Percentiles rank a stretch among this genome's conserved stretches.
Conservation (phyloP, 2,113 vertebrate species). For the Hiodon tergisus region DNA sequence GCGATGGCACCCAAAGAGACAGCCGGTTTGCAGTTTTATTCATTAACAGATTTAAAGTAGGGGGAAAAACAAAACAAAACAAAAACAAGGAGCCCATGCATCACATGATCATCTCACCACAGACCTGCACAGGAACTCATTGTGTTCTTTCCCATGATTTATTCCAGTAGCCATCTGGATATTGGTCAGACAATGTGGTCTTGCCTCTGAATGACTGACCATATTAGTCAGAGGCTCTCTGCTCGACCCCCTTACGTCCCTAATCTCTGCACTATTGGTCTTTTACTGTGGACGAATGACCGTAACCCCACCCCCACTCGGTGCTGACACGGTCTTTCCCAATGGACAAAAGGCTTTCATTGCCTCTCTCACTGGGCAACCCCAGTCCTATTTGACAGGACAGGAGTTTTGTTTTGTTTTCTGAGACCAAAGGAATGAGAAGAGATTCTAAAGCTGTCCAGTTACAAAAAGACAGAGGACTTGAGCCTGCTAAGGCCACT, state of each 20-base stretch:
- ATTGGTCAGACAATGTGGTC: slow-evolving; percentile 56
- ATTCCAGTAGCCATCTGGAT: slow-evolving; percentile 68
- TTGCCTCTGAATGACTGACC: slow-evolving; percentile 50
- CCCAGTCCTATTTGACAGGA: slow-evolving; percentile 46
- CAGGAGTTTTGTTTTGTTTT: slow-evolving; percentile 58
- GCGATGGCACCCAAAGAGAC: neutral
- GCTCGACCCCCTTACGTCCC: slow-evolving; percentile 56
- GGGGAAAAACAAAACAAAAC: neutral
- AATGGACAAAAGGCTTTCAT: slow-evolving; percentile 66
- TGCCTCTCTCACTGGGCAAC: slow-evolving; percentile 40
- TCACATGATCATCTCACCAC: slow-evolving; percentile 33
- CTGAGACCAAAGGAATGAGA: slow-evolving; percentile 39
- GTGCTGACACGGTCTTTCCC: slow-evolving; percentile 61
- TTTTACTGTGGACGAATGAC: slow-evolving; percentile 56
- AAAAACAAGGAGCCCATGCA: slow-evolving; percentile 11
- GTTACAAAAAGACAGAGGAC: slow-evolving; percentile 30
- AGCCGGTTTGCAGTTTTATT: slow-evolving; percentile 13
- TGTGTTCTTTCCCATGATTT: slow-evolving; percentile 51
- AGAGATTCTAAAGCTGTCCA: slow-evolving; percentile 28
- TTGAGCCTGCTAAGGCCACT: slow-evolving; percentile 24
- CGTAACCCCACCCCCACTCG: slow-evolving; percentile 43
- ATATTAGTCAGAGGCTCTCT: slow-evolving; percentile 81
- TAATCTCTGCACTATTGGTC: slow-evolving; percentile 58
- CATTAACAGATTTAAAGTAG: slow-evolving; percentile 20
- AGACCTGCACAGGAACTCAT: slow-evolving; percentile 34